Evolutionary conservation across 1,140 invertebrate genomes (phyloP), one percentile per base, ranked within the genome.

Genomic region (Drosophila kikkawai): DNA sequence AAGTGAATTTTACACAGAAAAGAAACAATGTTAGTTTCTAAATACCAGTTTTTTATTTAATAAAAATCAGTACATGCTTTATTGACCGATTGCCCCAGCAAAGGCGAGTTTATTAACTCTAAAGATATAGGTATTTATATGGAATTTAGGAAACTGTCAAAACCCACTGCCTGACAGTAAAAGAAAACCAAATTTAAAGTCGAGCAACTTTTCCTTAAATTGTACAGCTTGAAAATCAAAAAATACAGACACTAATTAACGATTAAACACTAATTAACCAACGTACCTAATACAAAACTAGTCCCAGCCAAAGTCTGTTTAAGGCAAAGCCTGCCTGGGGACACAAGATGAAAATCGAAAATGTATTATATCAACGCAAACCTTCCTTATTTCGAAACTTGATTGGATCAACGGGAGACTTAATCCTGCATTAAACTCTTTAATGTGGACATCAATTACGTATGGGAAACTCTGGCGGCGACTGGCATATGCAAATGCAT

Each of bases 401-500:
- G 32, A 15, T 64, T 41, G 39, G 61, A 36, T 44, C 58, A 29
- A 63, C 8, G 6, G 11, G 12, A 8, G 4, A 15, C 15, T 44
- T 65, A 44, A 63, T 63, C 57, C 64, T 13, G 19, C 32, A 26
- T 68, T 69, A 36, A 67, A 71, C 69, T 71, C 67, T 71, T 73
- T 48, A 71, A 58, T 59, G 34, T 50, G 67, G 53, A 58, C 67
- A 73, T 74, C 70, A 74, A 74, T 74, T 74, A 74, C 55, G 58
- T 17, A 74, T 73, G 69, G 50, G 36, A 73, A 73, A 37, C 42
- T 60, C 63, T 41, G 63, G 42, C 68, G 47, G 67, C 36, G 41
- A 42, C 63, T 60, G 39, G 32, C 60, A 57, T 66, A 84, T 80
- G 81, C 78, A 84, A 80, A 81, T 84, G 63, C 77, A 83, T 77